A percentile compares a stretch with the other conserved stretches of the same genome.
phyloP scores from a whole-genome alignment of 1,140 invertebrate species.

The Hylyphantes graminicola region DNA sequence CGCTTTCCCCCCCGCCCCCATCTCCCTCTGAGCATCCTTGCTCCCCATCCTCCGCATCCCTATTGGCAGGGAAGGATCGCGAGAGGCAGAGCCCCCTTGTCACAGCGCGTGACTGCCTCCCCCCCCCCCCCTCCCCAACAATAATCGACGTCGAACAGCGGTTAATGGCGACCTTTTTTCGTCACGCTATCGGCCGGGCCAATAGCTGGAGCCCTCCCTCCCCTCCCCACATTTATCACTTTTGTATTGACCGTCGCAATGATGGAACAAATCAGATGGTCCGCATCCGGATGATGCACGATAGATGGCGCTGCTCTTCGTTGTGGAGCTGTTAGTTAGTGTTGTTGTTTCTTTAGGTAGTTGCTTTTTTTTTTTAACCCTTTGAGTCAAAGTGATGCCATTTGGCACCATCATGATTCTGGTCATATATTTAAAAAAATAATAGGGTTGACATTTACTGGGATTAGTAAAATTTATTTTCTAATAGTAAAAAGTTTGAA shows the following conservation, averaged over 20 bases:
- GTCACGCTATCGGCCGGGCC: constrained; percentile 40
- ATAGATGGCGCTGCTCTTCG: too few relatives aligned
- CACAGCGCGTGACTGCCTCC: constrained; percentile 29
- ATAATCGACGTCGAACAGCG: constrained; percentile 51
- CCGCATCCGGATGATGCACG: constrained; percentile 21
- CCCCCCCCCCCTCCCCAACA: background rate
- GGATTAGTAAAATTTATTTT: too few relatives aligned
- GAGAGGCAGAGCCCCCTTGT: constrained; percentile 35
- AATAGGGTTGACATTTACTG: too few relatives aligned
- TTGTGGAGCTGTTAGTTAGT: too few relatives aligned
- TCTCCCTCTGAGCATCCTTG: too few relatives aligned
- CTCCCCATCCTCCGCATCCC: constrained; percentile 4
- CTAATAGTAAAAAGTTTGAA: too few relatives aligned
- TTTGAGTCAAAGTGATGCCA: too few relatives aligned
- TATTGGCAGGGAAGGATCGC: constrained; percentile 35
- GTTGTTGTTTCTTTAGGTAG: too few relatives aligned
- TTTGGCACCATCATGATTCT: too few relatives aligned
- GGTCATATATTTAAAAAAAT: too few relatives aligned
- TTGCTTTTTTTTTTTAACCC: too few relatives aligned
- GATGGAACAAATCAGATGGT: constrained; percentile 52
- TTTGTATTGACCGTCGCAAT: constrained; percentile 56
- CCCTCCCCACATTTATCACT: constrained; percentile 56
- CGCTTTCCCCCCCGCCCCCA: too few relatives aligned
- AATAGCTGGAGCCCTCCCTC: background rate
- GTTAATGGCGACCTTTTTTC: constrained; percentile 46